phyloP scores from a whole-genome alignment of 2,888 invertebrate species.

The Eupelmus urozonus region DNA sequence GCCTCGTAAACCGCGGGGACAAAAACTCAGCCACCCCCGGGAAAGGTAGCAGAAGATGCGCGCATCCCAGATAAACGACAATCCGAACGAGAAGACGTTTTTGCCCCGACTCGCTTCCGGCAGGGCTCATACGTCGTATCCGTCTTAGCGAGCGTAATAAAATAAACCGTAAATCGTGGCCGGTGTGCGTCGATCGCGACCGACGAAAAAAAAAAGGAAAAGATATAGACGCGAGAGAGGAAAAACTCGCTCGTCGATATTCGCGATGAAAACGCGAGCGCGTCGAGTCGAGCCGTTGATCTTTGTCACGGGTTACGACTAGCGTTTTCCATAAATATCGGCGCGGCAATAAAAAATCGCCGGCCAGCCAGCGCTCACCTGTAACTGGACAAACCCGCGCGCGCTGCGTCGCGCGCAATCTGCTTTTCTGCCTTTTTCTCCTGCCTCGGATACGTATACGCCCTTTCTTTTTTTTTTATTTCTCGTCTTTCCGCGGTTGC shows the following conservation, averaged over 20 bases:
- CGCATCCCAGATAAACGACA: conserved; percentile 37
- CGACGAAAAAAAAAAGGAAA: conserved; percentile 14
- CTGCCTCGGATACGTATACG: not conserved
- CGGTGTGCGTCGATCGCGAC: conserved; percentile 38
- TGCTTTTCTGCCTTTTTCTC: conserved; percentile 15
- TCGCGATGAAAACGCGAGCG: conserved; percentile 34
- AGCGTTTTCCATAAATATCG: conserved; percentile 55
- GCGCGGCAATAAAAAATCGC: conserved; percentile 52
- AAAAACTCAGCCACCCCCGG: too few relatives aligned
- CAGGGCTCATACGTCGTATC: conserved; percentile 42
- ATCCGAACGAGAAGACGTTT: conserved; percentile 28
- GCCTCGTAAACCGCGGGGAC: not conserved
- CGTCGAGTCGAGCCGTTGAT: conserved; percentile 42
- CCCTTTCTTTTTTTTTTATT: not conserved
- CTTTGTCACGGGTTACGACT: conserved; percentile 57
- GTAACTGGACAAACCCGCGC: conserved; percentile 24
- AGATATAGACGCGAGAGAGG: not conserved
- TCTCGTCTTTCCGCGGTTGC: not conserved
- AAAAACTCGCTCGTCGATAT: conserved; percentile 27
- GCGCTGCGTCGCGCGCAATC: conserved; percentile 4
- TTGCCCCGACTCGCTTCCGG: conserved; percentile 22
- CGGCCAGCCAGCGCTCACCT: not conserved
- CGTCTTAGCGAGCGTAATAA: conserved; percentile 55
- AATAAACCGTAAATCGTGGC: conserved; percentile 56
- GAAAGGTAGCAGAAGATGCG: not conserved